phyloP scores from a whole-genome alignment of 1,140 invertebrate species.

The Solenopsis invicta region DNA sequence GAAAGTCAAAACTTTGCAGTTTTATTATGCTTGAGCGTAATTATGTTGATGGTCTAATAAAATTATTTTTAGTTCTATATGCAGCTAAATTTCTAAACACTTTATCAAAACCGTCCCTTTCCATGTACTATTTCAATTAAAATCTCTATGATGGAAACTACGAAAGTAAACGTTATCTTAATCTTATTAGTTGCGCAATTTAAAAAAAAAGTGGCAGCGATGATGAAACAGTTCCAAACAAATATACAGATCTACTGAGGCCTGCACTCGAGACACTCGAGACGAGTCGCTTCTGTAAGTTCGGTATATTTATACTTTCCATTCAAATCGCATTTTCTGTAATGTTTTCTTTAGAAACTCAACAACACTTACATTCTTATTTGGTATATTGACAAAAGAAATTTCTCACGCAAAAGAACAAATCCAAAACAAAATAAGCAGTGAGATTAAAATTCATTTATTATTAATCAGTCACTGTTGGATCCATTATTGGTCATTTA shows the following conservation, averaged over 20 bases:
- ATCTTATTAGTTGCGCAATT: conserved; percentile 57
- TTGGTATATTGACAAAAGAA: not conserved
- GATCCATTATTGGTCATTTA: not conserved
- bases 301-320: conserved; percentile 69
- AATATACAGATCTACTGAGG: not conserved
- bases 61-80: no score
- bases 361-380: not conserved
- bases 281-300: conserved; percentile 32
- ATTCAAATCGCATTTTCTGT: conserved; percentile 25
- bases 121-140: conserved; percentile 7
- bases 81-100: no score
- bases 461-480: not conserved
- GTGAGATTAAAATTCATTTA: not conserved
- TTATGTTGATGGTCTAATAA: no score
- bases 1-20: no score
- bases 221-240: conserved; percentile 1
- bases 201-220: not conserved
- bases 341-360: conserved; percentile 30
- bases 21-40: no score
- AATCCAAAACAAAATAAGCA: not conserved
- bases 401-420: not conserved
- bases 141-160: conserved; percentile 17
- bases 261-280: conserved; percentile 43
- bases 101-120: not conserved
- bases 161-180: conserved; percentile 53